Conservation (phyloP, 64 coral and sea anemone genomes). For the Pachyseris speciosa region DNA sequence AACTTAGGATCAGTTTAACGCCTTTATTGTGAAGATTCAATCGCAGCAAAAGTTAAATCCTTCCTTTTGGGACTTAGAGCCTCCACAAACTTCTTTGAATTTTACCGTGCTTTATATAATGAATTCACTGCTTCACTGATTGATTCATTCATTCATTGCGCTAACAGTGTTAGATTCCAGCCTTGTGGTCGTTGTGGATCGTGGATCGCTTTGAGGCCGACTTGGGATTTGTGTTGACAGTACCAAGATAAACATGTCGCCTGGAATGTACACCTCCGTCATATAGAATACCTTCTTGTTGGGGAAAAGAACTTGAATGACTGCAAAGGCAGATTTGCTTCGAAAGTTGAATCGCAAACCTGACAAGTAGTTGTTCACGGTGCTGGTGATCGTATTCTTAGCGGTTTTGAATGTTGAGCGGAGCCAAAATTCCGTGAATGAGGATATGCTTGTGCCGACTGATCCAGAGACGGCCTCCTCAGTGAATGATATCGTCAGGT, state of each 20-base stretch:
- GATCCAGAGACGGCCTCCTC: slow-evolving; percentile 23
- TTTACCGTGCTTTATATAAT: no score
- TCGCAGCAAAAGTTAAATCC: not conserved
- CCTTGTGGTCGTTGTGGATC: not conserved
- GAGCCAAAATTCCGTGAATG: not conserved
- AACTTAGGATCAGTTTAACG: slow-evolving; percentile 3
- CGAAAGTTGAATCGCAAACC: slow-evolving; percentile 51
- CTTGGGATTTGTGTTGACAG: slow-evolving; percentile 6
- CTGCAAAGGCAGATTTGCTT: slow-evolving; percentile 49
- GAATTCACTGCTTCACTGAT: no score
- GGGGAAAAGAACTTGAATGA: slow-evolving; percentile 54
- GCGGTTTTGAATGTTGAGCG: not conserved
- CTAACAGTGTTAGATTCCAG: not conserved
- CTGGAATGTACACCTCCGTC: slow-evolving; percentile 58
- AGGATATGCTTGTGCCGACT: not conserved
- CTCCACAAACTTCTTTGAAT: not conserved
- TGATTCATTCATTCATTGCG: no score
- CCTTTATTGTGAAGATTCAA: not conserved
- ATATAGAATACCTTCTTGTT: slow-evolving; percentile 10
- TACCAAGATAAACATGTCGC: slow-evolving; percentile 51
- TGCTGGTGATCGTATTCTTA: slow-evolving; percentile 29
- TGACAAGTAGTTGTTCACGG: slow-evolving; percentile 22
- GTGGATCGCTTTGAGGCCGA: not conserved
- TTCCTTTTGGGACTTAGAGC: not conserved
- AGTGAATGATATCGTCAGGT: slow-evolving; percentile 33